phyloP scores from a whole-genome alignment of 1,140 invertebrate species.

The Calliopsis andreniformis region DNA sequence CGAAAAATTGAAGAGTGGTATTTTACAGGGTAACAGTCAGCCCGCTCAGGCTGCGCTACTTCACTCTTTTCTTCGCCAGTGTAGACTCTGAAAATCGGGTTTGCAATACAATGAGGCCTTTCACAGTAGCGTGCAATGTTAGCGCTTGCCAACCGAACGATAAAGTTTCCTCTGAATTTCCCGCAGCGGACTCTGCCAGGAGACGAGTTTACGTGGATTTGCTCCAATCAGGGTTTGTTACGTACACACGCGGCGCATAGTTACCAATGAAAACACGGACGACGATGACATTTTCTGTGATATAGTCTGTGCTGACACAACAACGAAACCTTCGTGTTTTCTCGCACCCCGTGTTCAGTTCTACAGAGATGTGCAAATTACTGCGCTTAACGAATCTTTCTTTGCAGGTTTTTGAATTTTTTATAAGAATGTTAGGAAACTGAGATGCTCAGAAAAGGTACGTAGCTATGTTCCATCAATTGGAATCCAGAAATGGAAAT shows the following conservation, averaged over 20 bases:
- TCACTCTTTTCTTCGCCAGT: conserved; percentile 22
- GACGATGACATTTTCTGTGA: conserved; percentile 16
- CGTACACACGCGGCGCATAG: conserved; percentile 32
- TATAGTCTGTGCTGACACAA: not conserved
- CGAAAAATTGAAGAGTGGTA: conserved; percentile 31
- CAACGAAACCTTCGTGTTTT: too few species aligned
- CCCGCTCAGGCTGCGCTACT: not conserved
- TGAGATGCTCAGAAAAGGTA: too few species aligned
- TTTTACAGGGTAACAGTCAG: conserved; percentile 23
- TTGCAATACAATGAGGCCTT: conserved; percentile 42
- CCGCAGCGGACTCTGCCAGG: conserved; percentile 24
- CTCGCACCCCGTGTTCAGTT: too few species aligned
- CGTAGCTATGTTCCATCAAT: too few species aligned
- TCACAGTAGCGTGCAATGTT: conserved; percentile 42
- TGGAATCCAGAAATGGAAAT: too few species aligned
- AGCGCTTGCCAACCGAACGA: conserved; percentile 38
- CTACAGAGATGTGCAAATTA: too few species aligned
- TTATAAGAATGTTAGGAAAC: too few species aligned
- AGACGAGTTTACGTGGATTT: conserved; percentile 52
- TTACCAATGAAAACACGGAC: conserved; percentile 37
- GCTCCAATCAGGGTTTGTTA: conserved; percentile 53
- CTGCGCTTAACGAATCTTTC: too few species aligned
- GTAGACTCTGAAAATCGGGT: conserved; percentile 46
- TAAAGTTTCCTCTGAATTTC: conserved; percentile 54
- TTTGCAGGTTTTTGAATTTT: too few species aligned